Conservation (phyloP, 2,888 invertebrate species). For the Agriopis marginaria region DNA sequence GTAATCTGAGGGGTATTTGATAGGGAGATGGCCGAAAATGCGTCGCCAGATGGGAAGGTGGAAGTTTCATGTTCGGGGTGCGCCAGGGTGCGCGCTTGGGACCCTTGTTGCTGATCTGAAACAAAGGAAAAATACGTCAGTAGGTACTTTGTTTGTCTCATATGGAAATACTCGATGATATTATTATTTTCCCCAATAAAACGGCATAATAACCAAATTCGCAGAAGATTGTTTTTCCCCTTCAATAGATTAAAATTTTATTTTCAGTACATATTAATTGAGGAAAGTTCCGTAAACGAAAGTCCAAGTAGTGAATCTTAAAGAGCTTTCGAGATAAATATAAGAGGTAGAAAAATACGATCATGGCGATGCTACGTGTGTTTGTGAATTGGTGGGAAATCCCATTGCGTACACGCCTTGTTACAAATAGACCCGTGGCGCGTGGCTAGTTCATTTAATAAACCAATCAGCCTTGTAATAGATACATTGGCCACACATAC, state of each 20-base stretch:
- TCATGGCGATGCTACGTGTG: too few relatives aligned
- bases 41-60: constrained; percentile 66
- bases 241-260: neutral
- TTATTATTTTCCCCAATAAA: neutral
- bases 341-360: too few relatives aligned
- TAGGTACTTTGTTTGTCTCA: neutral
- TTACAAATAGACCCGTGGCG: neutral
- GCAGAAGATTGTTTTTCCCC: neutral
- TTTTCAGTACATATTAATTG: too few relatives aligned
- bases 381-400: too few relatives aligned
- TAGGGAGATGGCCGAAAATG: constrained; percentile 52
- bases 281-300: too few relatives aligned
- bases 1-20: constrained; percentile 36
- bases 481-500: constrained; percentile 14
- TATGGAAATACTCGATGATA: neutral
- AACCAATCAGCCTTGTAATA: constrained; percentile 31
- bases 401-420: too few relatives aligned
- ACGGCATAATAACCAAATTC: neutral
- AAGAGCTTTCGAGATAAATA: too few relatives aligned
- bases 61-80: constrained; percentile 59
- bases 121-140: constrained; percentile 54
- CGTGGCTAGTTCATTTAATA: neutral
- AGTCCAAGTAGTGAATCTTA: too few relatives aligned
- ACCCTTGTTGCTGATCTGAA: constrained; percentile 70
- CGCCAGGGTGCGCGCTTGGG: constrained; percentile 59